phyloP scores from a whole-genome alignment of 53 echinoderm and acorn worm genomes.

The Mesocentrotus franciscanus region DNA sequence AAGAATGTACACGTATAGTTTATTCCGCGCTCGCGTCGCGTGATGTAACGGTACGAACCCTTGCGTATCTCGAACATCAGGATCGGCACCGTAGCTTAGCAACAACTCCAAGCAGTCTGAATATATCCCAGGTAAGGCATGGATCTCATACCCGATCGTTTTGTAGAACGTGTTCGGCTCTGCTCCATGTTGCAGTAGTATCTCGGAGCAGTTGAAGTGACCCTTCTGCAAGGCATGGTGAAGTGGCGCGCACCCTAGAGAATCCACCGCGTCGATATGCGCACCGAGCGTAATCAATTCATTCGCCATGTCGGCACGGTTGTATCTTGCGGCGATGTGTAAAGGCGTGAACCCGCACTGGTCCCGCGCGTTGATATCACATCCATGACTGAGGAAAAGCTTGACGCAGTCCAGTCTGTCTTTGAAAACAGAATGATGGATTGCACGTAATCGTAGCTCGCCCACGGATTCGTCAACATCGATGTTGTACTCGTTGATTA shows the following conservation, averaged over 20 bases:
- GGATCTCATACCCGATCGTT: constrained; percentile 90
- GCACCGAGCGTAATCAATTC: constrained; percentile 70
- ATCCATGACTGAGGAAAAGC: constrained; percentile 69
- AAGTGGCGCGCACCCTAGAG: constrained; percentile 79
- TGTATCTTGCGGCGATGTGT: constrained; percentile 84
- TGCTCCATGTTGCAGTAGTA: constrained; percentile 83
- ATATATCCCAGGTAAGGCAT: constrained; percentile 70
- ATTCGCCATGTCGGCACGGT: constrained; percentile 57
- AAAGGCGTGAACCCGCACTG: constrained; percentile 88
- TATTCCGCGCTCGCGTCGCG: constrained; percentile 80
- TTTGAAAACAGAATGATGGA: constrained; percentile 94
- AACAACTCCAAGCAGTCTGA: constrained; percentile 84
- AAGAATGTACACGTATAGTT: constrained; percentile 78
- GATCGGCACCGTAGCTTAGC: constrained; percentile 87
- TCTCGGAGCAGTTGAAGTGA: constrained; percentile 73
- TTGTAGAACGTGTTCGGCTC: constrained; percentile 84
- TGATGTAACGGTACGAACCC: constrained; percentile 85
- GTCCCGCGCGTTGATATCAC: constrained; percentile 81
- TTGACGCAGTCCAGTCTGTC: constrained; percentile 81
- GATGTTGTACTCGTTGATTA: constrained; percentile 60
- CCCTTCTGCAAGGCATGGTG: constrained; percentile 90
- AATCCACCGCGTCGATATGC: constrained; percentile 76
- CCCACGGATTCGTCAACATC: constrained; percentile 79
- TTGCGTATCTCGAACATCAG: constrained; percentile 73
- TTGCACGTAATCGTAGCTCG: constrained; percentile 73